These are phyloP conservation scores for Coremacera marginata DNA, from an alignment of 2,888 invertebrate genomes.

Conservation along the genomic window DNA sequence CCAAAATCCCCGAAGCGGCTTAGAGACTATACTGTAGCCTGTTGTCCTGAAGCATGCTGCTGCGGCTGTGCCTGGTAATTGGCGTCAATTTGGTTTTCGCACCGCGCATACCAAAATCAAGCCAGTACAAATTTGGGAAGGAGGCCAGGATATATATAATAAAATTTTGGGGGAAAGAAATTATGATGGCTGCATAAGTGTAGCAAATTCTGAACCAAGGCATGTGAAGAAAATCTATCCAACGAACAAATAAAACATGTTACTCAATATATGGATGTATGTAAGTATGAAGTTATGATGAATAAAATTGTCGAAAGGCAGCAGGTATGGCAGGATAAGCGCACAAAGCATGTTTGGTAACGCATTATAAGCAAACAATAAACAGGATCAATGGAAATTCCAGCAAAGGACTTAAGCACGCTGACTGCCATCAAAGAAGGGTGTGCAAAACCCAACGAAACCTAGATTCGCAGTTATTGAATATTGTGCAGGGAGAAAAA, in stretches of 20 bases:
- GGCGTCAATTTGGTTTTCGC: constrained; percentile 71
- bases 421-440: not conserved
- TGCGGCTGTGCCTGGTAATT: constrained; percentile 68
- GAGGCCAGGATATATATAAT: constrained; percentile 9
- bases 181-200: constrained; percentile 17
- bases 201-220: not conserved
- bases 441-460: constrained; percentile 6
- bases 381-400: constrained; percentile 29
- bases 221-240: constrained; percentile 4
- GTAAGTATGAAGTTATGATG: not conserved
- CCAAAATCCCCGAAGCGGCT: constrained; percentile 69
- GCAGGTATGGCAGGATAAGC: not conserved
- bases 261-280: not conserved
- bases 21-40: constrained; percentile 48
- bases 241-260: constrained; percentile 15
- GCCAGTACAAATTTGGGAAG: not conserved
- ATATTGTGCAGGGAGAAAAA: constrained; percentile 3
- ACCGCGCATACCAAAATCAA: constrained; percentile 49
- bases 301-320: not conserved
- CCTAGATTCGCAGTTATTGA: constrained; percentile 4
- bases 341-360: not conserved
- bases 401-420: constrained; percentile 19
- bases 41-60: constrained; percentile 37
- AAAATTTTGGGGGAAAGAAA: not conserved
- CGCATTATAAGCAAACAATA: constrained; percentile 1